phyloP scores from a whole-genome alignment of 2,888 invertebrate species.

The Agrotis exclamationis region DNA sequence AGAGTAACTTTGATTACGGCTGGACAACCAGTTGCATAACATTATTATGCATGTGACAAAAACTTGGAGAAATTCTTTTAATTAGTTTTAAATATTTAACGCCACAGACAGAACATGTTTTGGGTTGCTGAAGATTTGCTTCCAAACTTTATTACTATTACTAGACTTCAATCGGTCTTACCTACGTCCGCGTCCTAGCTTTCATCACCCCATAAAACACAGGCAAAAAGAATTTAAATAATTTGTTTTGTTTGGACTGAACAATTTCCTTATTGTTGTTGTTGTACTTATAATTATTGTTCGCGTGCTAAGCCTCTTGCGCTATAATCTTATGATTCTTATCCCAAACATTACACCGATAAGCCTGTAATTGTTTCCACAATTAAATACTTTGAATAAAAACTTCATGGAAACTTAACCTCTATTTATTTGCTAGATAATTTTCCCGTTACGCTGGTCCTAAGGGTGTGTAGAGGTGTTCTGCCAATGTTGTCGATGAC shows the following conservation, averaged over 20 bases:
- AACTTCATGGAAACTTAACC: not conserved
- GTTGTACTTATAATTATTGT: constrained; percentile 30
- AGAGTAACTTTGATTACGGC: constrained; percentile 38
- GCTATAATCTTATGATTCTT: constrained; percentile 46
- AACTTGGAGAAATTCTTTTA: not conserved
- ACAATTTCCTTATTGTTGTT: constrained; percentile 25
- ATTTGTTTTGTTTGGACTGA: not conserved
- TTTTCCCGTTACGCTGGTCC: not conserved
- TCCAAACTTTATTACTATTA: not conserved
- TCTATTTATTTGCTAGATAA: not conserved
- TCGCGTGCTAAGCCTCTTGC: constrained; percentile 34
- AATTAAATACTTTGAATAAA: constrained; percentile 15
- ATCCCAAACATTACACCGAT: constrained; percentile 39
- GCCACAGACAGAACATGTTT: not conserved
- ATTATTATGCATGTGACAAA: constrained; percentile 46
- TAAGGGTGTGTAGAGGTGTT: not conserved
- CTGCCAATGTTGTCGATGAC: constrained; percentile 19
- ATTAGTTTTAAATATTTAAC: too few species aligned
- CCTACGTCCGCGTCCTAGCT: not conserved
- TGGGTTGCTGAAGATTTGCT: not conserved
- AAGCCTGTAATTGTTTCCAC: constrained; percentile 28
- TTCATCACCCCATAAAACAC: too few species aligned
- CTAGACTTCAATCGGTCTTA: not conserved
- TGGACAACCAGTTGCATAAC: constrained; percentile 36
- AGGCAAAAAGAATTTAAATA: not conserved